Evolutionary conservation across 2,888 invertebrate species (phyloP).

Genomic region (Plagiodera versicolora): DNA sequence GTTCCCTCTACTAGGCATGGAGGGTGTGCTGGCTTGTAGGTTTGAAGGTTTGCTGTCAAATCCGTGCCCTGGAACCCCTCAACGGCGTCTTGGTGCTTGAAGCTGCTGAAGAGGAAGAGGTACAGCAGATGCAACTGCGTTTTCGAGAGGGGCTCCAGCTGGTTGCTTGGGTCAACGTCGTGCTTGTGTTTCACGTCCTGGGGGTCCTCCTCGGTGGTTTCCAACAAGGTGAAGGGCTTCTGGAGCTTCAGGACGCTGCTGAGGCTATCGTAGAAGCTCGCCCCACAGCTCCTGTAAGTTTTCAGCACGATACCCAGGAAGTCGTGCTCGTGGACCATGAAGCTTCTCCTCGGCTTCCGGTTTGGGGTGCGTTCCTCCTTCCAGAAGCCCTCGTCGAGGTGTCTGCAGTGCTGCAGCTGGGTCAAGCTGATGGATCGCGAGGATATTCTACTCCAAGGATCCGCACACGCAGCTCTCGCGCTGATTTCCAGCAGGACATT

Average conservation of each 20-base stretch:
- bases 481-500: constrained; percentile 34
- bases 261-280: constrained; percentile 26
- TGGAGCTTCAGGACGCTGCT: constrained; percentile 30
- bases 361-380: background rate
- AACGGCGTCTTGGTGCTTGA: constrained; percentile 6
- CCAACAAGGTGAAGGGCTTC: constrained; percentile 22
- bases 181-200: constrained; percentile 30
- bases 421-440: background rate
- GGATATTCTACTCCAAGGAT: background rate
- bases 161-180: constrained; percentile 26
- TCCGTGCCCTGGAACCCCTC: constrained; percentile 7
- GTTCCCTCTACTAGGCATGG: constrained; percentile 3
- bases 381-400: background rate
- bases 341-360: background rate
- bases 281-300: constrained; percentile 33
- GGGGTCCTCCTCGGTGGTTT: constrained; percentile 8
- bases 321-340: constrained; percentile 35
- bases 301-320: constrained; percentile 31
- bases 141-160: background rate
- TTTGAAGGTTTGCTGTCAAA: constrained; percentile 26
- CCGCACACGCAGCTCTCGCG: constrained; percentile 14
- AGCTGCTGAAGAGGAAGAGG: constrained; percentile 30
- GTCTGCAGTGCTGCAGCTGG: background rate
- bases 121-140: constrained; percentile 24
- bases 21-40: constrained; percentile 12